Evolutionary conservation across 2,113 vertebrate species (phyloP), one percentile per base, ranked within the genome.

Genomic region (Gambusia affinis): DNA sequence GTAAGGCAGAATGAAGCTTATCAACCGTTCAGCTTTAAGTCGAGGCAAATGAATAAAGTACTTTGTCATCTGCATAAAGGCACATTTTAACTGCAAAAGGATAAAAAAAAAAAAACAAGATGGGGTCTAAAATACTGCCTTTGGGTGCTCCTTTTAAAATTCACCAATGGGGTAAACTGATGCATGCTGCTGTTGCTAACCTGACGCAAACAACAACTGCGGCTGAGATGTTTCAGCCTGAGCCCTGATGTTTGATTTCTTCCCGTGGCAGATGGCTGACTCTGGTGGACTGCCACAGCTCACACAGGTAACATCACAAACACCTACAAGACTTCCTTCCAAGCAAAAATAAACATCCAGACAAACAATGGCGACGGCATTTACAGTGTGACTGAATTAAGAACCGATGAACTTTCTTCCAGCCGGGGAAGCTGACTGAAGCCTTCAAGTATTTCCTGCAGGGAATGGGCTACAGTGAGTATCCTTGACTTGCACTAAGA

Each of bases 381-480:
- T 3, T n/a, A 10, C 24, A 60, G 28, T 30, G 14, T 33, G 1
- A 44, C 17, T 33, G 31, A 57, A 19, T 67, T 0, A 42, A 77
- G 72, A 70, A 63, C 19, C 78, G 19, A 62, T 4, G 3, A 73
- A 24, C 85, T 90, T 31, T 86, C 75, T 89, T 80, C 8, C 94
- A 99, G 98, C 98, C 97, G 0, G 97, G 96, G 72, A 99, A 99
- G 90, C 93, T 99, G 94, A 98, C 96, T 0, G 98, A 99, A 92
- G 98, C 98, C 80, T 99, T 99, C 94, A 99, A 99, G 90, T 99
- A 99, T 88, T 99, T 99, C 93, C 96, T 99, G 83, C 98, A 99
- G 94, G 98, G 98, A 73, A 99, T 99, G 98, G 97, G 98, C 92
- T 99, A 99, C 93, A 98, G 98, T 99, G 90, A 98, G 98, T 98